A percentile compares a stretch with the other conserved stretches of the same genome.
Evolutionary conservation across 92 coral and sea anemone genomes (phyloP).

Genomic region (Anthopleura xanthogrammica): DNA sequence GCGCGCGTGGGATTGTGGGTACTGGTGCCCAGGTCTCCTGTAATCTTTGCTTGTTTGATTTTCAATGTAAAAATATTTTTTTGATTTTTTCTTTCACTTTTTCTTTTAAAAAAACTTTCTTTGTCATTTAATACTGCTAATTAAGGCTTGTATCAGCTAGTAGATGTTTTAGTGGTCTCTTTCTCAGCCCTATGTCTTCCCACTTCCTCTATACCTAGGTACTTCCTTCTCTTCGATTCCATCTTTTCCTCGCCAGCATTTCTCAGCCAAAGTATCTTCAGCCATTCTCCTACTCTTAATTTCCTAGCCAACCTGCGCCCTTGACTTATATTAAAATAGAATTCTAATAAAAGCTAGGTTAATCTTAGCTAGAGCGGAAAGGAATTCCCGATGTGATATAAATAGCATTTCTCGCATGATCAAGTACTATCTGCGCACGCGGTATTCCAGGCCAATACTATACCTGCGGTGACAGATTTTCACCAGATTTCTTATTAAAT

Average conservation of each 20-base stretch:
- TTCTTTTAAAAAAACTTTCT: no score
- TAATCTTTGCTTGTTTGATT: neutral
- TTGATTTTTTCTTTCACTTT: neutral
- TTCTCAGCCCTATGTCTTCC: no score
- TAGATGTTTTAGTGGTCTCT: no score
- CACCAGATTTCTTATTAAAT: neutral
- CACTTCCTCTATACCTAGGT: no score
- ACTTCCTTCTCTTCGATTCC: no score
- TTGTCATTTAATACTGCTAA: no score
- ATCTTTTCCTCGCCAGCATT: neutral
- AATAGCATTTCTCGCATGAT: neutral
- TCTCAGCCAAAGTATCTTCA: no score
- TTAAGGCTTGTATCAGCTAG: no score
- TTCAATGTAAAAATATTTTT: neutral
- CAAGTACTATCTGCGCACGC: neutral
- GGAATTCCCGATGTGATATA: neutral
- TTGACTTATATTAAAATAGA: neutral
- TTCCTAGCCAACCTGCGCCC: neutral
- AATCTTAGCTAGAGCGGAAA: neutral
- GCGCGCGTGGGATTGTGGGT: constrained; percentile 61
- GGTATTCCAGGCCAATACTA: neutral
- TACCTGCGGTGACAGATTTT: neutral
- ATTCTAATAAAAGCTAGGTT: neutral
- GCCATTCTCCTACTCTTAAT: neutral
- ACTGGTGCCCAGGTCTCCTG: constrained; percentile 17